Evolutionary conservation across 2,888 invertebrate species (phyloP).

Genomic region (Epinotia ramella): DNA sequence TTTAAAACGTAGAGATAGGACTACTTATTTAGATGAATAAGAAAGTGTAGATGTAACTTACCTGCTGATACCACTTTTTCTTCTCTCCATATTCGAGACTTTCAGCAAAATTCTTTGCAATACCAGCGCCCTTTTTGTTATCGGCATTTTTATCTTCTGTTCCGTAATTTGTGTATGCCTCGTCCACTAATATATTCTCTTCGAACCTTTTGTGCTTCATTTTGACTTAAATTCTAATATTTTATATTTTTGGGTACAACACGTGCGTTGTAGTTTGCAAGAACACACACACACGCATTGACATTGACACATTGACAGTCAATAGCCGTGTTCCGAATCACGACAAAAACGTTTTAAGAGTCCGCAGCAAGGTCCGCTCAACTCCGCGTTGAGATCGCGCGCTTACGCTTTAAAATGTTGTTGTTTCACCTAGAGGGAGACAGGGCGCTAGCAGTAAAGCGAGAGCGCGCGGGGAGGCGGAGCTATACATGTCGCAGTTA

Average conservation of each 20-base stretch:
- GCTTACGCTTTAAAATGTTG: no score
- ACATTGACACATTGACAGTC: no score
- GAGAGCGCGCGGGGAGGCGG: no score
- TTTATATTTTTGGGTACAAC: conserved; percentile 49
- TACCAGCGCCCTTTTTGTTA: conserved; percentile 74
- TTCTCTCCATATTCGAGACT: conserved; percentile 80
- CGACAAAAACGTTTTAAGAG: no score
- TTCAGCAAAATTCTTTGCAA: conserved; percentile 80
- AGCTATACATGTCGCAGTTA: no score
- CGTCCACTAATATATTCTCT: conserved; percentile 80
- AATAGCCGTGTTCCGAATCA: no score
- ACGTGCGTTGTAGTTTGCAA: conserved; percentile 57
- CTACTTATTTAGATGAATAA: not conserved
- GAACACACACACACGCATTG: conserved; percentile 41
- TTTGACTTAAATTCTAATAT: conserved; percentile 51
- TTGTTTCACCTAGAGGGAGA: no score
- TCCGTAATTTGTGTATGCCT: conserved; percentile 79
- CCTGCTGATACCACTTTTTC: conserved; percentile 88
- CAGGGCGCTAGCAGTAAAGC: no score
- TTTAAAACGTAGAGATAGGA: not conserved
- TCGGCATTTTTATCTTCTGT: conserved; percentile 77
- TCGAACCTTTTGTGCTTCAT: conserved; percentile 84
- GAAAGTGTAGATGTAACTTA: conserved; percentile 55
- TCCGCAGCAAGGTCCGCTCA: no score
- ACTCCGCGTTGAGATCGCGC: no score